Percentiles rank a stretch among this genome's conserved stretches.
These are phyloP conservation scores for Phaonia tiefii DNA, from an alignment of 2,888 invertebrate genomes.

Conservation along the genomic window DNA sequence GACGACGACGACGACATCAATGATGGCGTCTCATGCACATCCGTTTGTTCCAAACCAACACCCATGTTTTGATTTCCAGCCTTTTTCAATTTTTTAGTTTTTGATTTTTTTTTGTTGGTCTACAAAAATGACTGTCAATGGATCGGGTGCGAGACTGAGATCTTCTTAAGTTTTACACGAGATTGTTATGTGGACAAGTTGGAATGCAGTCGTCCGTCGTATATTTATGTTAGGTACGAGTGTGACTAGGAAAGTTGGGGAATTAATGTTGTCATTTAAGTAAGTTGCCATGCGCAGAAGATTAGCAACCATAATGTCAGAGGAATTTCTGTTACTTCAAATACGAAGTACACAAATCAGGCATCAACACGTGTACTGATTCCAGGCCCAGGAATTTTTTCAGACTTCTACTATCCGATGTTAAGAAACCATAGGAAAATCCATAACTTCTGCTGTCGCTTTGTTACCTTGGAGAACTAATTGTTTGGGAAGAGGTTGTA, in stretches of 20 bases:
- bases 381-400: too few species aligned
- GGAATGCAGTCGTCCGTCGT: not conserved
- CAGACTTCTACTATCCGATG: too few species aligned
- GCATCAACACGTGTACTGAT: too few species aligned
- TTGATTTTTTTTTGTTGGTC: not conserved
- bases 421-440: too few species aligned
- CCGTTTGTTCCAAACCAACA: slow-evolving; percentile 54
- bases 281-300: too few species aligned
- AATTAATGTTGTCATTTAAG: slow-evolving; percentile 15
- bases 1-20: slow-evolving; percentile 54
- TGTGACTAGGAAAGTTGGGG: slow-evolving; percentile 1
- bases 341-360: too few species aligned
- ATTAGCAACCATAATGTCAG: too few species aligned
- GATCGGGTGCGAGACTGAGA: slow-evolving; percentile 40
- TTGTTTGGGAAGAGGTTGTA: too few species aligned
- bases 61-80: slow-evolving; percentile 56
- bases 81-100: slow-evolving; percentile 7
- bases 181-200: slow-evolving; percentile 30
- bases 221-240: slow-evolving; percentile 5
- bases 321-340: too few species aligned
- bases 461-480: too few species aligned
- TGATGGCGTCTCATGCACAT: slow-evolving; percentile 68
- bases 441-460: too few species aligned
- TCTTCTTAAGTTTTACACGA: slow-evolving; percentile 42
- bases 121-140: slow-evolving; percentile 62